Conservation (phyloP, 2,797 vertebrate genomes). For the Lycodopsis pacificus region DNA sequence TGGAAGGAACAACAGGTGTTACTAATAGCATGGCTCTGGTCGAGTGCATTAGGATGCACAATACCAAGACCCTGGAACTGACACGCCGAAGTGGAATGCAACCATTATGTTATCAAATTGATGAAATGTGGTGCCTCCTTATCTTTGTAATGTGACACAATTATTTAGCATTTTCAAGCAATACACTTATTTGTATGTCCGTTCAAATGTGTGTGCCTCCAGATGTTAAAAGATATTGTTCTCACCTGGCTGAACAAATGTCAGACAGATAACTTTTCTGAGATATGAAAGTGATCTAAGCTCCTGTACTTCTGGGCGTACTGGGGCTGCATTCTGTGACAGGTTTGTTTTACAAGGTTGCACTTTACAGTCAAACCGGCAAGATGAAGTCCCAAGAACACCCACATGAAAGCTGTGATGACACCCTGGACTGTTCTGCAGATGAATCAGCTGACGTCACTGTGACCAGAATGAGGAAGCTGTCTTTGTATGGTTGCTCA, state of each 20-base stretch:
- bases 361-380: constrained; percentile 6
- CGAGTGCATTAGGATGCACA: background rate
- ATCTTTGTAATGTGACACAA: background rate
- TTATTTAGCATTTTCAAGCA: background rate
- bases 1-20: background rate
- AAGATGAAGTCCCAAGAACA: constrained; percentile 11
- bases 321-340: background rate
- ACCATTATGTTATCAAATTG: background rate
- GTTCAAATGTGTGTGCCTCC: background rate
- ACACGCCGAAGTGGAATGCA: background rate
- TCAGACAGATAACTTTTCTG: background rate
- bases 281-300: background rate
- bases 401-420: constrained; percentile 27
- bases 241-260: background rate
- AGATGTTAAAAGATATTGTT: background rate
- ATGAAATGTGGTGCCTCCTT: background rate
- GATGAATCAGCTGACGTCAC: constrained; percentile 11
- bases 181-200: background rate
- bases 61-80: background rate
- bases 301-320: no score
- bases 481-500: background rate
- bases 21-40: background rate
- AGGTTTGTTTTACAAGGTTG: constrained; percentile 1
- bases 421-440: constrained; percentile 16
- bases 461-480: constrained; percentile 41